Evolutionary conservation across 1,140 invertebrate species (phyloP).

Genomic region (Formica selysi): DNA sequence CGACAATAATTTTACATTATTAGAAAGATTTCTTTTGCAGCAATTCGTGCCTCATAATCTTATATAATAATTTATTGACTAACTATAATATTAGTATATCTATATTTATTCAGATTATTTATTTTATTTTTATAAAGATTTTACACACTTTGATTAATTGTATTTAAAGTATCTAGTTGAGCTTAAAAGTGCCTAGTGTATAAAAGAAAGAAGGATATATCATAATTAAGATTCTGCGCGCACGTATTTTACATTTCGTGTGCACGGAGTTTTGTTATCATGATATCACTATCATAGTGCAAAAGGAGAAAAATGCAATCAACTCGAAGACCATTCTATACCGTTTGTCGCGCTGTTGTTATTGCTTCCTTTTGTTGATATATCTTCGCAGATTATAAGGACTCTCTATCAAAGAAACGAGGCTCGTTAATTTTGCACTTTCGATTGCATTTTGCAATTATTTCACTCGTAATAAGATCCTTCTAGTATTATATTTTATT

Average conservation of each 20-base stretch:
- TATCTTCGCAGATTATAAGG: constrained; percentile 71
- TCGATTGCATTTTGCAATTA: constrained; percentile 56
- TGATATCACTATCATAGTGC: constrained; percentile 50
- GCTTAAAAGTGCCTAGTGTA: constrained; percentile 71
- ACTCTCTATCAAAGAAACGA: constrained; percentile 49
- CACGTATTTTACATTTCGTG: constrained; percentile 21
- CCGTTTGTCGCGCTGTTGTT: constrained; percentile 78
- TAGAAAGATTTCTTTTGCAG: constrained; percentile 40
- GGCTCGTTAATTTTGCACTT: constrained; percentile 35
- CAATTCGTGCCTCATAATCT: constrained; percentile 65
- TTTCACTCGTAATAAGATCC: constrained; percentile 20
- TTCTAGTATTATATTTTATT: constrained; percentile 54
- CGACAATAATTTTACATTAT: constrained; percentile 26
- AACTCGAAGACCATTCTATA: constrained; percentile 73
- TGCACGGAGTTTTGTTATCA: constrained; percentile 68
- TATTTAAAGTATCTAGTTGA: constrained; percentile 80
- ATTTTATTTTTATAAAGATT: constrained; percentile 86
- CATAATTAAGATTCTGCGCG: background rate
- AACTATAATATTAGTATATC: constrained; percentile 82
- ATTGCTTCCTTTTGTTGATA: constrained; percentile 52
- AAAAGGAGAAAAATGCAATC: constrained; percentile 73
- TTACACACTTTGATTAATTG: constrained; percentile 82
- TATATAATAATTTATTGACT: constrained; percentile 84
- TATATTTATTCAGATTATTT: constrained; percentile 86
- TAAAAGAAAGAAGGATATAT: constrained; percentile 65